Evolutionary conservation across 2,797 vertebrate species (phyloP).

Genomic region (Numenius phaeopus): DNA sequence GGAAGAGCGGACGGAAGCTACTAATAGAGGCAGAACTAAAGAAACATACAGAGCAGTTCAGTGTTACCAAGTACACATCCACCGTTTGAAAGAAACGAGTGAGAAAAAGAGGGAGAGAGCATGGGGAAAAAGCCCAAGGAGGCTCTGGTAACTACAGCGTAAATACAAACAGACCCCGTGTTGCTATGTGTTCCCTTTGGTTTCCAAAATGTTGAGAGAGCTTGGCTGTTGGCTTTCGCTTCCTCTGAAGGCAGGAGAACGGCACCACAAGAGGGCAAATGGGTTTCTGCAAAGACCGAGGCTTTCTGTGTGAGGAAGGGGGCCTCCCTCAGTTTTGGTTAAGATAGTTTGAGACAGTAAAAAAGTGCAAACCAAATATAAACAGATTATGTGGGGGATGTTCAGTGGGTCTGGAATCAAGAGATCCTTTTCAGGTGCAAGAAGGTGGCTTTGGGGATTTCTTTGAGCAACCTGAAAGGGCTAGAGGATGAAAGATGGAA

Average conservation of each 20-base stretch:
- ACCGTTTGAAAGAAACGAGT: not conserved
- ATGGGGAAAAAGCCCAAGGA: slow-evolving; percentile 3
- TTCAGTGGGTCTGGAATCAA: not conserved
- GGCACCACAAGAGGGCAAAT: not conserved
- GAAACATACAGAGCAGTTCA: slow-evolving; percentile 44
- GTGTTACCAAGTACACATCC: slow-evolving; percentile 1
- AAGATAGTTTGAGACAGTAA: not conserved
- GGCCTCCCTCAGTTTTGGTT: not conserved
- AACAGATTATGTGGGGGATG: not conserved
- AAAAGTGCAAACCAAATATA: not conserved
- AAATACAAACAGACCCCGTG: slow-evolving; percentile 29
- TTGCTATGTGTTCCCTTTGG: slow-evolving; percentile 15
- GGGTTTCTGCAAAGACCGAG: not conserved
- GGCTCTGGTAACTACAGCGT: not conserved
- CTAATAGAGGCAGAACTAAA: slow-evolving; percentile 69
- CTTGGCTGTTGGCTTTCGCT: not conserved
- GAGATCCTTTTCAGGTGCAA: not conserved
- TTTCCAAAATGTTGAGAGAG: slow-evolving; percentile 33
- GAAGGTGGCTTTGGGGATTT: not conserved
- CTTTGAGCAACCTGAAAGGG: not conserved
- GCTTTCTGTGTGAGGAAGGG: not conserved
- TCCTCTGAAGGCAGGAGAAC: not conserved
- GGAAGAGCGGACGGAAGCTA: slow-evolving; percentile 56
- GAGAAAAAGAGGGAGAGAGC: not conserved
- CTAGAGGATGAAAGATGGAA: not conserved